phyloP scores from a whole-genome alignment of 2,113 vertebrate species.

The Apistogramma diplotaenia region DNA sequence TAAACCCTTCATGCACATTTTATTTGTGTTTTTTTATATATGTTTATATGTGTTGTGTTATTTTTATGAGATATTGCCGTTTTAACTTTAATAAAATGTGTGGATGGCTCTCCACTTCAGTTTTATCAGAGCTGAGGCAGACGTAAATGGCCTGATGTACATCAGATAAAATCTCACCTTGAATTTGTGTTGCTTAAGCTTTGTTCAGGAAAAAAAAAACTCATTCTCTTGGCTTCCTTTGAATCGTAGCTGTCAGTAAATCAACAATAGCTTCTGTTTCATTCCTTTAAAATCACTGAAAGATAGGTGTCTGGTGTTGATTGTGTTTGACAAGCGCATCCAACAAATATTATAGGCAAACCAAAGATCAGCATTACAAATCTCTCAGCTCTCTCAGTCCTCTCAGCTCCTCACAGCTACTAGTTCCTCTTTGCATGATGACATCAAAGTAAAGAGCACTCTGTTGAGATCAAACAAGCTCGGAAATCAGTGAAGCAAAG shows the following conservation, averaged over 20 bases:
- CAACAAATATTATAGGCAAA: slow-evolving; percentile 14
- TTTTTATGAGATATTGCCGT: background rate
- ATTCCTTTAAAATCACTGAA: background rate
- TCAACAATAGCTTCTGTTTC: background rate
- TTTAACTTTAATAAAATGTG: background rate
- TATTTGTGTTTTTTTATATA: no score
- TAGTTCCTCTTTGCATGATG: slow-evolving; percentile 33
- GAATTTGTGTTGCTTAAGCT: background rate
- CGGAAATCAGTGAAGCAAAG: slow-evolving; percentile 45
- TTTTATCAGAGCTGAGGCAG: background rate
- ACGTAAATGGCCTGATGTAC: background rate
- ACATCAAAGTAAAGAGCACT: slow-evolving; percentile 57
- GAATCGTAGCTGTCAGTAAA: background rate
- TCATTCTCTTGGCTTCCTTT: background rate
- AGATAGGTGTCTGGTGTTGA: background rate
- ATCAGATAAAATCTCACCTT: background rate
- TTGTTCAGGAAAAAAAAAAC: background rate
- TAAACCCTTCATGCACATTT: background rate
- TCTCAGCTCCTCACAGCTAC: slow-evolving; percentile 15
- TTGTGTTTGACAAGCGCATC: slow-evolving; percentile 21
- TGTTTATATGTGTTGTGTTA: no score
- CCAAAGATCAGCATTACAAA: slow-evolving; percentile 14
- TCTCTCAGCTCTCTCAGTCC: background rate
- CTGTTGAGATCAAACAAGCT: slow-evolving; percentile 55
- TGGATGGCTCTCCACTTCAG: background rate